A percentile compares a stretch with the other conserved stretches of the same genome.
Evolutionary conservation across 2,888 invertebrate genomes (phyloP).

Genomic region (Pristionchus entomophagus): DNA sequence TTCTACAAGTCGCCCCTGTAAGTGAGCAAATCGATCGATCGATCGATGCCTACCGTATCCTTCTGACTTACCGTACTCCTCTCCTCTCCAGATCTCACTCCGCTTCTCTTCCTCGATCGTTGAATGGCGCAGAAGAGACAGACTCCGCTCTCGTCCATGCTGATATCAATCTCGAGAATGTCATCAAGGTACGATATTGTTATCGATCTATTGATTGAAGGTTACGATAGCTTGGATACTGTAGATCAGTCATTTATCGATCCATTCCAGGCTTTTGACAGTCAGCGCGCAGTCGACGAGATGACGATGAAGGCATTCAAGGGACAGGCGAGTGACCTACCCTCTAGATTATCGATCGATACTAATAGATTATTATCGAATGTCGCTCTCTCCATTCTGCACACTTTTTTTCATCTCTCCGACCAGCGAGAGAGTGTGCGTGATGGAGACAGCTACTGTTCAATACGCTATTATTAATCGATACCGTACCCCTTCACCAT

Average conservation of each 20-base stretch:
- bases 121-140: slow-evolving; percentile 33
- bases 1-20: slow-evolving; percentile 38
- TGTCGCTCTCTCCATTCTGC: no score
- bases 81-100: not conserved
- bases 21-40: not conserved
- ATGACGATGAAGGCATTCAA: slow-evolving; percentile 67
- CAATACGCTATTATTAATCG: not conserved
- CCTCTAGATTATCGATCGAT: not conserved
- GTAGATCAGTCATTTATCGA: not conserved
- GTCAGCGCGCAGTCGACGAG: slow-evolving; percentile 70
- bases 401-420: no score
- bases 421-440: no score
- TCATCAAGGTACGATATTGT: slow-evolving; percentile 32
- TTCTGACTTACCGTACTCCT: not conserved
- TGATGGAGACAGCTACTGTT: no score
- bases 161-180: slow-evolving; percentile 10
- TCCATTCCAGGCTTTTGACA: slow-evolving; percentile 41
- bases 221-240: not conserved
- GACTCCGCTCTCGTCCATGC: slow-evolving; percentile 25
- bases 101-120: not conserved
- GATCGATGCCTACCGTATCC: not conserved
- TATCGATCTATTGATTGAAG: not conserved
- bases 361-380: no score
- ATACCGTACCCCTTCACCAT: not conserved
- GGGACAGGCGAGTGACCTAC: slow-evolving; percentile 61